phyloP scores from a whole-genome alignment of 1,140 invertebrate genomes.

The Caenorhabditis remanei region DNA sequence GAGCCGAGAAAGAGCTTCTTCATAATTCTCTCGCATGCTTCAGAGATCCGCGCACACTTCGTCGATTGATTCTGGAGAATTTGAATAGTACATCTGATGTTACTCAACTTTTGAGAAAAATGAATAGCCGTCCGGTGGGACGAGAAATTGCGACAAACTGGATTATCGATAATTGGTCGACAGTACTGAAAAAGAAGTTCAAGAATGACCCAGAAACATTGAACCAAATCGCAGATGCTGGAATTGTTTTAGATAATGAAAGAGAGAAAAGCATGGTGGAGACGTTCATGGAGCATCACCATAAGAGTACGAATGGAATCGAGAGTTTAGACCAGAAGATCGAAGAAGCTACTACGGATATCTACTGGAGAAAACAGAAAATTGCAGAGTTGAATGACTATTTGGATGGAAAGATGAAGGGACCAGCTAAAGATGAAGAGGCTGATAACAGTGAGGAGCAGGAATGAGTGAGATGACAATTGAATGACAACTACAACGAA shows the following conservation, averaged over 20 bases:
- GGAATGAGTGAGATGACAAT: not conserved
- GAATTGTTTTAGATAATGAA: conserved; percentile 42
- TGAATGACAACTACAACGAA: no score
- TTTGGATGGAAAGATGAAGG: conserved; percentile 51
- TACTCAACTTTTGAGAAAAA: conserved; percentile 7
- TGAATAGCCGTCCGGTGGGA: conserved; percentile 43
- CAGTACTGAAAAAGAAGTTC: conserved; percentile 35
- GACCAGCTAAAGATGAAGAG: conserved; percentile 21
- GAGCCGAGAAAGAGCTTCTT: conserved; percentile 26
- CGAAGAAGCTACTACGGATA: conserved; percentile 34
- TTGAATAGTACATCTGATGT: conserved; percentile 10
- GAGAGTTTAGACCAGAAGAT: conserved; percentile 45
- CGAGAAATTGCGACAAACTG: conserved; percentile 38
- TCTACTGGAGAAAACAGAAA: conserved; percentile 33
- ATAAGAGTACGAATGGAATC: conserved; percentile 38
- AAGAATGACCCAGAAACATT: conserved; percentile 37
- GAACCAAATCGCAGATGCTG: conserved; percentile 32
- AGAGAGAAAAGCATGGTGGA: conserved; percentile 46
- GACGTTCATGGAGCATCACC: conserved; percentile 45
- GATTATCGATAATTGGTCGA: conserved; percentile 42
- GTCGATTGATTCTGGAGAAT: conserved; percentile 1
- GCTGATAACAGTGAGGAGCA: not conserved
- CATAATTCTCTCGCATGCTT: conserved; percentile 12
- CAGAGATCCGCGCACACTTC: conserved; percentile 42
- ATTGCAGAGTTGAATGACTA: conserved; percentile 24